Evolutionary conservation across 2,888 invertebrate species (phyloP).

Genomic region (Tetragonisca angustula): DNA sequence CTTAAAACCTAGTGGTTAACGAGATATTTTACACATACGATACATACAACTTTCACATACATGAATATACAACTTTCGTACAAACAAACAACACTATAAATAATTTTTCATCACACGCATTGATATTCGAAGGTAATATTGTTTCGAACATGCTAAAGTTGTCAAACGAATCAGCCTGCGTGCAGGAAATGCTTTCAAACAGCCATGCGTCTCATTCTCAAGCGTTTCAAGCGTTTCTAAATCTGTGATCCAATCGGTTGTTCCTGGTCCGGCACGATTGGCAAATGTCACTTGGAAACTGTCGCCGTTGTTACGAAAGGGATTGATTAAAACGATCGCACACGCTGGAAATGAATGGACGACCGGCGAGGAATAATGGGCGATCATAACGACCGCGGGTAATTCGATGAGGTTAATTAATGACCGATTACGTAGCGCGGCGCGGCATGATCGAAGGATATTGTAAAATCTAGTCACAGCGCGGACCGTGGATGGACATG

Average conservation of each 20-base stretch:
- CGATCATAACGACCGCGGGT: conserved; percentile 2
- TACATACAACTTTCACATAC: too few relatives aligned
- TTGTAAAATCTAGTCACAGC: conserved; percentile 33
- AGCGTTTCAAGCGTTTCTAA: too few relatives aligned
- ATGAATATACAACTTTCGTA: too few relatives aligned
- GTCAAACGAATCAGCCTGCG: too few relatives aligned
- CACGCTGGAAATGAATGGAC: not conserved
- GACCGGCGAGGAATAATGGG: not conserved
- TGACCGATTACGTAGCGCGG: conserved; percentile 45
- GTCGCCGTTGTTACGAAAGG: not conserved
- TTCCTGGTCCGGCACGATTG: not conserved
- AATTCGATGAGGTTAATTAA: conserved; percentile 57
- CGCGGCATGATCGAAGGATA: conserved; percentile 42
- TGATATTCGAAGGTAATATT: too few relatives aligned
- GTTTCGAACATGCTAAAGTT: too few relatives aligned
- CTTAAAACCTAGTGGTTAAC: too few relatives aligned
- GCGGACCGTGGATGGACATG: conserved; percentile 50
- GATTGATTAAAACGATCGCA: not conserved
- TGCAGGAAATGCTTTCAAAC: not conserved
- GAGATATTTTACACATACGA: too few relatives aligned
- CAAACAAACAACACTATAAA: too few relatives aligned
- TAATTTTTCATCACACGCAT: too few relatives aligned
- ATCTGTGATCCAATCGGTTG: too few relatives aligned
- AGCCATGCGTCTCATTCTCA: not conserved
- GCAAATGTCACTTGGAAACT: not conserved